Conservation (phyloP, 2,113 vertebrate genomes). For the Pseudorasbora parva region DNA sequence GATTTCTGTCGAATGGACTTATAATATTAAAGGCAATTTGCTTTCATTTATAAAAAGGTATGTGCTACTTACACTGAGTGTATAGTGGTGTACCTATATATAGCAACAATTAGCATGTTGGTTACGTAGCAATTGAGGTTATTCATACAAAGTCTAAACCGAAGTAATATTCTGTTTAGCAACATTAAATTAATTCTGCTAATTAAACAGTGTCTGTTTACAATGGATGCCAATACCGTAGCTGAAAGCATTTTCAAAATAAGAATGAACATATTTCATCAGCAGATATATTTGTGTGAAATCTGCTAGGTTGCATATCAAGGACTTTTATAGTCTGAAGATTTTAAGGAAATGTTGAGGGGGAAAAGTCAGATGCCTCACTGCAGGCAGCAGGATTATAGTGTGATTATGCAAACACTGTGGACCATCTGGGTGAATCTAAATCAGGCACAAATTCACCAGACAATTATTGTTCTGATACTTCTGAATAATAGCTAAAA, state of each 20-base stretch:
- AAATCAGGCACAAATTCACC: background rate
- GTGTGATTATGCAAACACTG: background rate
- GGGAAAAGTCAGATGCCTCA: background rate
- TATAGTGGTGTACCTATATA: background rate
- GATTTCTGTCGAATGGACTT: background rate
- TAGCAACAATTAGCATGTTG: background rate
- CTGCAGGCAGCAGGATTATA: constrained; percentile 2
- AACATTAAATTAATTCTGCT: background rate
- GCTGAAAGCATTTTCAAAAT: background rate
- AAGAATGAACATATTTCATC: background rate
- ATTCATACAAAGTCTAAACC: background rate
- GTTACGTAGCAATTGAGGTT: background rate
- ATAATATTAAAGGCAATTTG: background rate
- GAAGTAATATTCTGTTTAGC: background rate
- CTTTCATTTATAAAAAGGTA: background rate
- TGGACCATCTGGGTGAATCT: background rate
- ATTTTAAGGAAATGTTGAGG: background rate
- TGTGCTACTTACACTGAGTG: background rate
- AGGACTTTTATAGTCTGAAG: background rate
- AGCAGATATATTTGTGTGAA: background rate
- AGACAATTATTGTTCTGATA: background rate
- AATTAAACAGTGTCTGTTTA: background rate
- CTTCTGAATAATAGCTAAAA: background rate
- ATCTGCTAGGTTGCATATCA: background rate
- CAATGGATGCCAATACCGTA: background rate